Conservation (phyloP, 2,113 vertebrate species). For the Procavia capensis region DNA sequence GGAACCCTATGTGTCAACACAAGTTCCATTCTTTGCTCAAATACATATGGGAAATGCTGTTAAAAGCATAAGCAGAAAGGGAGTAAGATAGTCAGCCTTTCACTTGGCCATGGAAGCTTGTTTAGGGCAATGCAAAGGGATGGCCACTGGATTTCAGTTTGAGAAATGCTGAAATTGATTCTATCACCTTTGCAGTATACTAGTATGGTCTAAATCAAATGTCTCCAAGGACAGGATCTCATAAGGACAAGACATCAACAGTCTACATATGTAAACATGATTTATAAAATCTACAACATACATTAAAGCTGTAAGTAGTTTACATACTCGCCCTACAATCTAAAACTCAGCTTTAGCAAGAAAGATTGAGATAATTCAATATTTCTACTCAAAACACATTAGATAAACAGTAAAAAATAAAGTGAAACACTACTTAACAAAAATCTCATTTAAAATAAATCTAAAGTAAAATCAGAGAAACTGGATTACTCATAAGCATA, state of each 20-base stretch:
- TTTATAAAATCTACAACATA: neutral
- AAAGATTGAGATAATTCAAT: neutral
- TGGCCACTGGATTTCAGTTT: neutral
- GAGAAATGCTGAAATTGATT: neutral
- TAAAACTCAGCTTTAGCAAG: neutral
- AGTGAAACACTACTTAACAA: neutral
- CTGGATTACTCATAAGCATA: neutral
- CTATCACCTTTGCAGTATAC: neutral
- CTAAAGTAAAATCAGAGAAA: constrained; percentile 31
- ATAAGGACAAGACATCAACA: fast-evolving
- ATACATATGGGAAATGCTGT: neutral
- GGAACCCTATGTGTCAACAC: neutral
- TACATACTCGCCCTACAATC: neutral
- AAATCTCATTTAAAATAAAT: neutral
- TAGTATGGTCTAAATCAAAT: neutral
- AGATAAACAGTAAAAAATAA: neutral
- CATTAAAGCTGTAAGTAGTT: neutral
- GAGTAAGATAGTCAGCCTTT: neutral
- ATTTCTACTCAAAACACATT: neutral
- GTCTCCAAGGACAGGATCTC: neutral
- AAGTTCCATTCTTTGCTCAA: neutral
- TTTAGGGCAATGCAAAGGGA: neutral
- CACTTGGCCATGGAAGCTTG: neutral
- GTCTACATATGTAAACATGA: neutral
- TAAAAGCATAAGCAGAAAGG: neutral